These are phyloP conservation scores for Rhopalosiphum maidis DNA, from an alignment of 1,140 invertebrate genomes.

Conservation along the genomic window DNA sequence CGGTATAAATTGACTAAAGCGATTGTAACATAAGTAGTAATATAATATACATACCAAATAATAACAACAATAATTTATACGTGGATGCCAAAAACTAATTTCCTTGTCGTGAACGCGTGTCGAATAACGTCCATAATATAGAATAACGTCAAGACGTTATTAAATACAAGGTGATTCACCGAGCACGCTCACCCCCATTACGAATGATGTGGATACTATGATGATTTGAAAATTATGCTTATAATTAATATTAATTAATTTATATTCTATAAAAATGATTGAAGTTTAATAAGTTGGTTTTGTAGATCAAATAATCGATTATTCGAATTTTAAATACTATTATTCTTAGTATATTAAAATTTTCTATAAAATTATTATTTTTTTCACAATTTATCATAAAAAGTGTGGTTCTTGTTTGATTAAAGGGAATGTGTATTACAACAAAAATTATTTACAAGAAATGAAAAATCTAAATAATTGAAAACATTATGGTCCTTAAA, in stretches of 20 bases:
- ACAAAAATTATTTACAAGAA: not conserved
- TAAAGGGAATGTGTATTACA: not conserved
- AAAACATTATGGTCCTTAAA: not conserved
- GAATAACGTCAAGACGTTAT: not conserved
- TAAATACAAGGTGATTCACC: not conserved
- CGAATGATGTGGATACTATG: not conserved
- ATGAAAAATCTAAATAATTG: not conserved
- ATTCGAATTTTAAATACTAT: not conserved
- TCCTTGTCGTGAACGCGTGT: not conserved
- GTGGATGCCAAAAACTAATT: not conserved
- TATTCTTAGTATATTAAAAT: not conserved
- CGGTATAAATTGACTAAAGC: not conserved
- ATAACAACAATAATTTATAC: not conserved
- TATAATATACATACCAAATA: not conserved
- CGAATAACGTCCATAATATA: not conserved
- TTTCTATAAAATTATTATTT: not conserved
- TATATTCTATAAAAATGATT: not conserved
- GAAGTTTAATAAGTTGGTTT: not conserved
- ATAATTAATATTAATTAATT: not conserved
- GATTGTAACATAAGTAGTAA: not conserved
- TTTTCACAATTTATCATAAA: not conserved
- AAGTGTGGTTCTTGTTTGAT: not conserved
- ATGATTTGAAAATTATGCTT: not conserved
- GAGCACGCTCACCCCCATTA: not conserved
- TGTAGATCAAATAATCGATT: not conserved